A percentile compares a stretch with the other conserved stretches of the same genome.
These are phyloP conservation scores for Florisuga fusca DNA, from an alignment of 2,797 vertebrate genomes.

Conservation along the genomic window DNA sequence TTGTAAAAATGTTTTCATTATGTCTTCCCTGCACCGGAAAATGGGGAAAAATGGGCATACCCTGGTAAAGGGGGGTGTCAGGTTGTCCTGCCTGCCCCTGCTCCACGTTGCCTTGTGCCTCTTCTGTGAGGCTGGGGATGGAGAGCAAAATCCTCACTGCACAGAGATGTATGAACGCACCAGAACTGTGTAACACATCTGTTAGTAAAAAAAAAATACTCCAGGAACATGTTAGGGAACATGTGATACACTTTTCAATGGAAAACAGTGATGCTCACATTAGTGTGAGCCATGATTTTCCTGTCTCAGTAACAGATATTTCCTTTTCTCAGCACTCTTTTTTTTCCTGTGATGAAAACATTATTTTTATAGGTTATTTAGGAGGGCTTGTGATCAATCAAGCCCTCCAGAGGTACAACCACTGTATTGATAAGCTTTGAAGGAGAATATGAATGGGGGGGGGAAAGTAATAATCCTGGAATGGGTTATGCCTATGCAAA, in stretches of 20 bases:
- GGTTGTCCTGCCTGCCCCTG: rapidly evolving
- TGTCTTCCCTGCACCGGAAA: not conserved
- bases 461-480: not conserved
- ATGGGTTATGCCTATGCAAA: not conserved
- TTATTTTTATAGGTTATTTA: not conserved
- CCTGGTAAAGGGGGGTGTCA: not conserved
- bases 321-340: not conserved
- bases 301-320: not conserved
- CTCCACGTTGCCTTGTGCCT: not conserved
- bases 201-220: not conserved
- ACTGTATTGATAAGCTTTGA: not conserved
- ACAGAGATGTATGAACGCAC: not conserved
- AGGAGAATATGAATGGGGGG: not conserved
- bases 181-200: not conserved
- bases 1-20: not conserved
- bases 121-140: not conserved
- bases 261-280: not conserved
- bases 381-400: not conserved
- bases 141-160: not conserved
- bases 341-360: not conserved
- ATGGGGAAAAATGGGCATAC: not conserved
- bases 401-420: not conserved
- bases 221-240: not conserved
- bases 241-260: not conserved
- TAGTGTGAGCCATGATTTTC: not conserved